Conservation (phyloP, 2,888 invertebrate species). For the Mayetiola destructor region DNA sequence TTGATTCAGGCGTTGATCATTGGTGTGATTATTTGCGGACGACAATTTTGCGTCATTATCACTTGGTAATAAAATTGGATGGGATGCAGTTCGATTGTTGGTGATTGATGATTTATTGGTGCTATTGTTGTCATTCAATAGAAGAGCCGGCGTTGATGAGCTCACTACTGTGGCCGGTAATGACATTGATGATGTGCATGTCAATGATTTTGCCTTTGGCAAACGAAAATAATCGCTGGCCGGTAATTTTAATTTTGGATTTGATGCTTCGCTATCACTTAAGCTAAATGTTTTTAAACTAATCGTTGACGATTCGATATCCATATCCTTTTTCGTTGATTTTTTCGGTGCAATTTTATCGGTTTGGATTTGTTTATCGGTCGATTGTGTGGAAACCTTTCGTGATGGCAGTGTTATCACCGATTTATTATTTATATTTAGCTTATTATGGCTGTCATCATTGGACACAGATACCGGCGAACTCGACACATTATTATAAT, state of each 20-base stretch:
- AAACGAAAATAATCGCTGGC: conserved; percentile 1
- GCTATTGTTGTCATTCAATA: not conserved
- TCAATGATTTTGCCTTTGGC: not conserved
- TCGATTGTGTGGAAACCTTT: not conserved
- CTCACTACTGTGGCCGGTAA: not conserved
- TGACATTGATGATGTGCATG: not conserved
- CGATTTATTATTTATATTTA: not conserved
- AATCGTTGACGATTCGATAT: not conserved
- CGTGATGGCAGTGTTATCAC: not conserved
- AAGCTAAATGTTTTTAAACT: conserved; percentile 6
- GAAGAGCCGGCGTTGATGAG: not conserved
- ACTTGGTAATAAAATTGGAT: not conserved
- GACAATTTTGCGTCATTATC: not conserved
- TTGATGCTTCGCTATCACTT: conserved; percentile 4
- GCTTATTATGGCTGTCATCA: not conserved
- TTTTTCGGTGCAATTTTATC: not conserved
- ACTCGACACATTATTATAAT: not conserved
- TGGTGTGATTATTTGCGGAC: not conserved
- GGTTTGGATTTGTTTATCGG: not conserved
- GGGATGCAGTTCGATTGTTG: not conserved
- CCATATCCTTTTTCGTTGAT: not conserved
- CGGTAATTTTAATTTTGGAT: not conserved
- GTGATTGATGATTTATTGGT: not conserved
- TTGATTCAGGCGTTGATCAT: not conserved
- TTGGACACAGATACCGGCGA: not conserved